A percentile compares a stretch with the other conserved stretches of the same genome.
Conservation (phyloP, 2,113 vertebrate species). For the Lagopus leucura region DNA sequence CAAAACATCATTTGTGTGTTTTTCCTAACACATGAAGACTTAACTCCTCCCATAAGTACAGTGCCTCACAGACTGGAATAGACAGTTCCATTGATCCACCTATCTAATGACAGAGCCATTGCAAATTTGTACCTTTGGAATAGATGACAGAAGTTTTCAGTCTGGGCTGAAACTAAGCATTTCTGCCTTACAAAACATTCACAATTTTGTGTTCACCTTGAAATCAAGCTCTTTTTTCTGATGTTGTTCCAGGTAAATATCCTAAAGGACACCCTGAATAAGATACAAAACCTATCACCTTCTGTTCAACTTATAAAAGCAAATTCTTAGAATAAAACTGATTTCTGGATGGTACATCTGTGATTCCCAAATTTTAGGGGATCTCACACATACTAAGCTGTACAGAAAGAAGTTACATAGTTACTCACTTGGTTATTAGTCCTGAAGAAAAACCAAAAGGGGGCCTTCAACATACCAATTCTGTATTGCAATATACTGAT, state of each 20-base stretch:
- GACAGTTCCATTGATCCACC: background rate
- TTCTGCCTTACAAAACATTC: background rate
- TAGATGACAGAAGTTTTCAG: background rate
- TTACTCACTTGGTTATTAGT: background rate
- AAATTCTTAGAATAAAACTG: background rate
- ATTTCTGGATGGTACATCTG: background rate
- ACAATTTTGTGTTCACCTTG: background rate
- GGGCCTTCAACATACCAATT: background rate
- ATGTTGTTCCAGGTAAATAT: background rate
- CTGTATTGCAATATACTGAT: background rate
- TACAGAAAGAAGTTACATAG: background rate
- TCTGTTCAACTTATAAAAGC: background rate
- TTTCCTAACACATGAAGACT: background rate
- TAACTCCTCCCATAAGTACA: background rate
- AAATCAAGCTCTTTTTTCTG: background rate
- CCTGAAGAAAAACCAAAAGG: background rate
- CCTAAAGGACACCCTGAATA: background rate
- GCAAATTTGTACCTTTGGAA: background rate
- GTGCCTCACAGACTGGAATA: background rate
- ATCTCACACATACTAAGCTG: background rate
- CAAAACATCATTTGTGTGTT: rapidly evolving
- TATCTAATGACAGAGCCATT: background rate
- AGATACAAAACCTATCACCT: background rate
- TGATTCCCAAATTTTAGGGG: background rate
- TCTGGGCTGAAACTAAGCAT: background rate